Conservation (phyloP, 2,888 invertebrate species). For the Pammene fasciana region DNA sequence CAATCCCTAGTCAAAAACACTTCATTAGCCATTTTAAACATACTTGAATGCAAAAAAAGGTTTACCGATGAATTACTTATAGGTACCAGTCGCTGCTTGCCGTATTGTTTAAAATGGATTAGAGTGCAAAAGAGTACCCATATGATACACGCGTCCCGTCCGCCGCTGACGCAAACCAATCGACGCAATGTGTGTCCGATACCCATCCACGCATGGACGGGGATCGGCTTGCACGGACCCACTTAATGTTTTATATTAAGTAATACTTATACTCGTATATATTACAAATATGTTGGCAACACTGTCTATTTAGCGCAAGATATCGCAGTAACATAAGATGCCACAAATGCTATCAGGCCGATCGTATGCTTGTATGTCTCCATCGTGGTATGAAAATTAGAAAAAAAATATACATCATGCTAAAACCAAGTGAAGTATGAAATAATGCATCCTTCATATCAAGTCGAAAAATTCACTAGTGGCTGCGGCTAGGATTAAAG, state of each 20-base stretch:
- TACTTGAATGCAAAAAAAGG: neutral
- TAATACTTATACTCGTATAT: neutral
- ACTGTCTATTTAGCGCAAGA: no score
- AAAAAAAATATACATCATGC: no score
- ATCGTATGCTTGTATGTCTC: no score
- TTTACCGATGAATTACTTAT: neutral
- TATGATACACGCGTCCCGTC: neutral
- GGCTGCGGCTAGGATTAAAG: no score
- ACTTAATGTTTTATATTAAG: conserved; percentile 14
- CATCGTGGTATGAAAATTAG: no score
- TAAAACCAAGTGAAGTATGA: no score
- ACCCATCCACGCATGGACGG: conserved; percentile 23
- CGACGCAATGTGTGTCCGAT: conserved; percentile 27
- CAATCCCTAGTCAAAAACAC: no score
- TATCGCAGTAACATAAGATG: no score
- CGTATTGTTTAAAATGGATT: neutral
- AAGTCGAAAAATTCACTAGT: no score
- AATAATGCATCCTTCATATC: no score
- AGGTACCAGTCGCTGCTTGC: neutral
- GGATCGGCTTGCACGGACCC: conserved; percentile 10
- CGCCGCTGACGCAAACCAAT: conserved; percentile 19
- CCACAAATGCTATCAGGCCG: no score
- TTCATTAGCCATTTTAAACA: no score
- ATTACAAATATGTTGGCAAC: neutral
- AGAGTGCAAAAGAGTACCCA: neutral